These are phyloP conservation scores for Clangula hyemalis DNA, from an alignment of 2,797 vertebrate genomes.

Conservation along the genomic window DNA sequence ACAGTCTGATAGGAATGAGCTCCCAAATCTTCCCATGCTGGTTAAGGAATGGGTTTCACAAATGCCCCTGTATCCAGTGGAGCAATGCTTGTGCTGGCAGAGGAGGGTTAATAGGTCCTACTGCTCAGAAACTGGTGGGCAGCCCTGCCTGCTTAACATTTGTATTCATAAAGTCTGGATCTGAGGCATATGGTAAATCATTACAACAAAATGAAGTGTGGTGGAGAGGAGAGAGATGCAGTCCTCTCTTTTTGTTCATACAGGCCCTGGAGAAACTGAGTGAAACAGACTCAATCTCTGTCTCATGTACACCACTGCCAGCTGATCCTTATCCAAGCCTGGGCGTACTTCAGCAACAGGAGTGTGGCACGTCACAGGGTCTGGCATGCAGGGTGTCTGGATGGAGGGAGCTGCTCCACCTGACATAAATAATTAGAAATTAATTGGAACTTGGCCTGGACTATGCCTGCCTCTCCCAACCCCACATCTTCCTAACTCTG, in stretches of 20 bases:
- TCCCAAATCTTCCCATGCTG: background rate
- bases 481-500: background rate
- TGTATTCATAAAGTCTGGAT: background rate
- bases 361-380: background rate
- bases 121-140: background rate
- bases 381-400: background rate
- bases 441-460: background rate
- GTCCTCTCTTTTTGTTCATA: background rate
- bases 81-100: background rate
- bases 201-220: background rate
- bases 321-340: background rate
- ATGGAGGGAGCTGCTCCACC: background rate
- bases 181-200: background rate
- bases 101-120: background rate
- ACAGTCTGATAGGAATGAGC: background rate
- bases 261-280: background rate
- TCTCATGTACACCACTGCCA: background rate
- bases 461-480: background rate
- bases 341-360: background rate
- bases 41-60: background rate
- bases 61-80: background rate
- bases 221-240: background rate
- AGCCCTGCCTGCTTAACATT: background rate
- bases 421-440: background rate
- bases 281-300: background rate